phyloP scores from a whole-genome alignment of 2,113 vertebrate species.

The Toxotes jaculatrix region DNA sequence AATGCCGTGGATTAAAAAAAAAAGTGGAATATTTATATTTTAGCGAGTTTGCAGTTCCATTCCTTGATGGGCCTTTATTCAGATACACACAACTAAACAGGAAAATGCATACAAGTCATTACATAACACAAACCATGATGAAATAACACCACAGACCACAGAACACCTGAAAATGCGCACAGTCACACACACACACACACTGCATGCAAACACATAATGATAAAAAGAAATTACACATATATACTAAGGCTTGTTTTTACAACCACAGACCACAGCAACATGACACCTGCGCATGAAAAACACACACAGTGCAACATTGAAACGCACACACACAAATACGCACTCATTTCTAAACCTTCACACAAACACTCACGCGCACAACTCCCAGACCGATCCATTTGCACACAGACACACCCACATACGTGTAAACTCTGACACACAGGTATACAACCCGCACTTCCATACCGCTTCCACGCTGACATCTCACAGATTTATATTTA shows the following conservation, averaged over 20 bases:
- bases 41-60: too few relatives aligned
- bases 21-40: not conserved
- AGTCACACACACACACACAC: not conserved
- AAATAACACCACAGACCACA: not conserved
- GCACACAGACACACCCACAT: constrained; percentile 9
- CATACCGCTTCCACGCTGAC: constrained; percentile 37
- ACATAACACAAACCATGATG: not conserved
- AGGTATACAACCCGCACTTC: constrained; percentile 1
- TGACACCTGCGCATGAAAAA: too few relatives aligned
- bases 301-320: not conserved
- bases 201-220: not conserved
- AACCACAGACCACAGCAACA: not conserved
- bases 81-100: not conserved
- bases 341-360: not conserved
- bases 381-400: not conserved
- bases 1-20: too few relatives aligned
- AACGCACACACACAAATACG: constrained; percentile 1
- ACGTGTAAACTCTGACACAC: constrained; percentile 4
- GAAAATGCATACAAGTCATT: not conserved
- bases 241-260: not conserved
- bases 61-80: too few relatives aligned
- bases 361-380: not conserved
- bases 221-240: not conserved
- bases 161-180: not conserved
- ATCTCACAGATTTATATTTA: constrained; percentile 67